Percentiles rank a stretch among this genome's conserved stretches.
Conservation (phyloP, 1,140 invertebrate species). For the Macrobrachium nipponense region DNA sequence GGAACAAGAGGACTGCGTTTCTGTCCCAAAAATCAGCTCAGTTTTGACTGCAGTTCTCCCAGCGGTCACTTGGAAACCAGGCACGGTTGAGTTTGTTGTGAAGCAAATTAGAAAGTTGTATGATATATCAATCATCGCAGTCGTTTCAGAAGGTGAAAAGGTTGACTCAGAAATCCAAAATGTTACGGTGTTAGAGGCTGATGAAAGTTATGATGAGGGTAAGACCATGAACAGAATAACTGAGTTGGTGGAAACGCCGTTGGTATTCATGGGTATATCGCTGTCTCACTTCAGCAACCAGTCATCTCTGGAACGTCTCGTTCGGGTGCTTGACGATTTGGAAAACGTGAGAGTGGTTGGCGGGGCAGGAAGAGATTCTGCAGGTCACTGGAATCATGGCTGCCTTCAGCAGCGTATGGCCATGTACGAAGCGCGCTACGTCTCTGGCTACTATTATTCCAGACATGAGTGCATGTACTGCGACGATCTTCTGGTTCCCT, state of each 20-base stretch:
- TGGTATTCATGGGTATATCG: conserved; percentile 3
- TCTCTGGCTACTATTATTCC: conserved; percentile 27
- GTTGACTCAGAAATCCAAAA: neutral
- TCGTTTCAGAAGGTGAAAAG: neutral
- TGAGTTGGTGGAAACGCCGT: conserved; percentile 1
- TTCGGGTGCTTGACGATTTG: conserved; percentile 25
- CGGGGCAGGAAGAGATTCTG: conserved; percentile 6
- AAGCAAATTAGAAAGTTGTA: conserved; percentile 10
- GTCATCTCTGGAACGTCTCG: conserved; percentile 23
- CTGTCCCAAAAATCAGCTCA: neutral
- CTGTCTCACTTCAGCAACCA: conserved; percentile 25
- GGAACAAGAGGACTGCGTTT: neutral
- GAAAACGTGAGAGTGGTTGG: conserved; percentile 16
- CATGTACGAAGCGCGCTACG: conserved; percentile 21
- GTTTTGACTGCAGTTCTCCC: conserved; percentile 17
- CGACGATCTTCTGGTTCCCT: conserved; percentile 13
- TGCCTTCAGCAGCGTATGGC: conserved; percentile 35
- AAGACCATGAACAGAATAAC: neutral
- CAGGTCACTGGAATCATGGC: conserved; percentile 22
- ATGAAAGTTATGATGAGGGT: neutral
- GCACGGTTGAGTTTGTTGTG: neutral
- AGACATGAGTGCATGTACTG: conserved; percentile 38
- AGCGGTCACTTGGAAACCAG: neutral
- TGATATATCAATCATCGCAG: conserved; percentile 18
- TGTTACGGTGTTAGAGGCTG: neutral